Evolutionary conservation across 1,140 invertebrate species (phyloP).

Genomic region (Lucilia cuprina): DNA sequence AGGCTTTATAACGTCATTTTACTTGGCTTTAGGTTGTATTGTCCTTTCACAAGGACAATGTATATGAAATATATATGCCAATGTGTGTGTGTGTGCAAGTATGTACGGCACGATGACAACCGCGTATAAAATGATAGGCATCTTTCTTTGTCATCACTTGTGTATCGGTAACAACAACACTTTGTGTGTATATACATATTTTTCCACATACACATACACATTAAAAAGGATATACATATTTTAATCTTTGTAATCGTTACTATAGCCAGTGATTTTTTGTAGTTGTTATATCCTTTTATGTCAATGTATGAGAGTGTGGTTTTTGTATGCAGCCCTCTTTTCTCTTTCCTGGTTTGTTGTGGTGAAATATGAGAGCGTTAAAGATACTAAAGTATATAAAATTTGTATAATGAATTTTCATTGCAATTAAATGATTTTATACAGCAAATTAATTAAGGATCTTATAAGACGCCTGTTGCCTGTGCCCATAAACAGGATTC

Average conservation of each 20-base stretch:
- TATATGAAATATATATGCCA: not conserved
- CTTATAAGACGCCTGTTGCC: not conserved
- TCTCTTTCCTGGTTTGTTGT: not conserved
- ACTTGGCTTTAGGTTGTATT: not conserved
- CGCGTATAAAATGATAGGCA: slow-evolving; percentile 14
- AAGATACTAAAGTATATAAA: not conserved
- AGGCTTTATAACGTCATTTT: slow-evolving; percentile 18
- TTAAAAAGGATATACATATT: not conserved
- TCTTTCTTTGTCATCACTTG: not conserved
- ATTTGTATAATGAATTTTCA: not conserved
- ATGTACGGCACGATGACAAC: not conserved
- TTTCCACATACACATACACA: too few relatives aligned
- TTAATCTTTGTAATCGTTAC: not conserved
- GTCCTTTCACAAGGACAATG: not conserved
- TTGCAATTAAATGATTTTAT: not conserved
- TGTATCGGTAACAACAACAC: not conserved
- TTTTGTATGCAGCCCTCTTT: too few relatives aligned
- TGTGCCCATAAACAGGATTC: not conserved
- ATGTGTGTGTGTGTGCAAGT: not conserved
- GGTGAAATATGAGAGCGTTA: not conserved
- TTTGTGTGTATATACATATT: too few relatives aligned
- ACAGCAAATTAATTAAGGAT: not conserved
- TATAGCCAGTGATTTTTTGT: not conserved
- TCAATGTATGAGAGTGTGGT: too few relatives aligned
- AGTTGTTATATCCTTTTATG: too few relatives aligned